Evolutionary conservation across 2,797 vertebrate species (phyloP).

Genomic region (Cryptoblepharus egeriae): DNA sequence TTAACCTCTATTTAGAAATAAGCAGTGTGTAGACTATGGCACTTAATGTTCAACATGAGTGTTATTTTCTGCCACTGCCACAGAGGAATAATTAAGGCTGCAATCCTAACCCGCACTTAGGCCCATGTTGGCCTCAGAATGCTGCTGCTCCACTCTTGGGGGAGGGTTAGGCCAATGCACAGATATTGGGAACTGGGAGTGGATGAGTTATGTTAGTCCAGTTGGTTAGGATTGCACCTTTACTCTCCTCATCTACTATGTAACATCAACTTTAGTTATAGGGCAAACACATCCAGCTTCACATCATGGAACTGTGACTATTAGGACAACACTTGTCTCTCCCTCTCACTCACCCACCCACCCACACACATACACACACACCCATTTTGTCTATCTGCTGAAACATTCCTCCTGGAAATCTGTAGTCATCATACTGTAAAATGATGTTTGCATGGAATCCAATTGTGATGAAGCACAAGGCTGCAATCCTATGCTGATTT

Average conservation of each 20-base stretch:
- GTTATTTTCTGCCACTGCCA: background rate
- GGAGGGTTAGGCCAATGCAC: too few relatives aligned
- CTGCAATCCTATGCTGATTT: background rate
- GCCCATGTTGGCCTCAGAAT: too few relatives aligned
- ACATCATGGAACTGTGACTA: background rate
- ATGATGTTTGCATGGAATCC: background rate
- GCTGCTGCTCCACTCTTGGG: too few relatives aligned
- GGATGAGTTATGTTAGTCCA: too few relatives aligned
- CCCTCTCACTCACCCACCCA: too few relatives aligned
- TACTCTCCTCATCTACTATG: background rate
- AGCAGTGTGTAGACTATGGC: too few relatives aligned
- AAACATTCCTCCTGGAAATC: background rate
- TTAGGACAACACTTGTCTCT: too few relatives aligned
- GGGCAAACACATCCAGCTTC: background rate
- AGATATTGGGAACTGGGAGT: too few relatives aligned
- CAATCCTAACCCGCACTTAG: too few relatives aligned
- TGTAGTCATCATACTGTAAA: background rate
- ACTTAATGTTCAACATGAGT: background rate
- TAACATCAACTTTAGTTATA: background rate
- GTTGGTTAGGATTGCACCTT: too few relatives aligned
- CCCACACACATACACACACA: too few relatives aligned
- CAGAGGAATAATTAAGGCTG: too few relatives aligned
- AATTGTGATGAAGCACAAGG: background rate
- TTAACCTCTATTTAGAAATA: background rate
- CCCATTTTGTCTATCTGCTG: background rate